Base-by-base conservation (phyloP, 1,140 invertebrate species). In the Popillia japonica region DNA sequence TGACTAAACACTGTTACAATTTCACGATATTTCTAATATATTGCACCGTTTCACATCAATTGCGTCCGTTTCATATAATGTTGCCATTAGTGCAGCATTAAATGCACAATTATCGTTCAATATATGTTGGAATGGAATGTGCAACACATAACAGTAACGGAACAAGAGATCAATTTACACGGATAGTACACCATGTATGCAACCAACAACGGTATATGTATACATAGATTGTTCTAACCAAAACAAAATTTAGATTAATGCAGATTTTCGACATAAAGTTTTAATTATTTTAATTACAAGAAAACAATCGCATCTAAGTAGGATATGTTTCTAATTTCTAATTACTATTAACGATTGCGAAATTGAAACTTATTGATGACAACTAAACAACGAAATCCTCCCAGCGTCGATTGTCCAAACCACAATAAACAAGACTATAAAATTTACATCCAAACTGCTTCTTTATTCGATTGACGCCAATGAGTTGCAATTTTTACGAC, bases 401-500 rank as follows among this genome's bases (percentile, higher is more conserved):
- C 27, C 4, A 34, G 42, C 9, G 42, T 44, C 42, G 9, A 44
- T 44, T n/a, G 42, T 44, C 42, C 1, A 44, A 44, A 44, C 9
- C 42, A 44, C 42, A 7, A 44, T 44, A 44, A 55, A 55, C 48
- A 55, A 55, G 48, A 55, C 48, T 17, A 17, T 55, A 55, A 55
- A 55, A 55, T 55, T 55, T 17, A 55, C 48, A 55, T 55, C 17
- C 17, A 17, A 55, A 55, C n/a, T 17, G 48, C 48, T 55, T 55
- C 17, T 55, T 55, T 17, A 55, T 55, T 55, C 48, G 48, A 55
- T 55, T 55, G 48, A 55, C 48, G 48, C 48, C 48, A 55, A 55
- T 55, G 48, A 55, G 14, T 55, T n/a, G 48, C 48, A n/a, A 55
- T 55, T 55, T 55, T 55, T 55, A 55, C 48, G 48, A 55, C 48